Conservation (phyloP, 2,113 vertebrate genomes). For the Atlantisia rogersi region DNA sequence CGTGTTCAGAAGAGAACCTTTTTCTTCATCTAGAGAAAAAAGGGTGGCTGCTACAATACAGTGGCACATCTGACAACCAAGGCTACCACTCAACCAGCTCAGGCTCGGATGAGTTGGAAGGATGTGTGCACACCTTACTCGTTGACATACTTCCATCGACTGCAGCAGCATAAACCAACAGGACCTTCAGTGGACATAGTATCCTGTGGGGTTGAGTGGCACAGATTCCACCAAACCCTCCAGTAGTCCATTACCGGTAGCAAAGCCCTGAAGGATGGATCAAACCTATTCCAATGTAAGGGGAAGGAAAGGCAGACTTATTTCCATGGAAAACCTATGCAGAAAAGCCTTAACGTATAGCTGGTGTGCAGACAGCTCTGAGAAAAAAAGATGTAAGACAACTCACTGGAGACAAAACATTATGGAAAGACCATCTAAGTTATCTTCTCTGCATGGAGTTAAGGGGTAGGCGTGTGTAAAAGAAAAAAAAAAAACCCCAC, state of each 20-base stretch:
- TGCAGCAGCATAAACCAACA: background rate
- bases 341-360: background rate
- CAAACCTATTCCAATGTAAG: background rate
- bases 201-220: background rate
- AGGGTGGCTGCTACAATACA: background rate
- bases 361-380: background rate
- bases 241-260: background rate
- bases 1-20: background rate
- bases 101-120: background rate
- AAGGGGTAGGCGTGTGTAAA: background rate
- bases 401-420: background rate
- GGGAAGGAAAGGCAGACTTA: background rate
- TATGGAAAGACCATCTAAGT: background rate
- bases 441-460: background rate
- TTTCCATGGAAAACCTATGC: background rate
- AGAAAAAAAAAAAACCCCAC: background rate
- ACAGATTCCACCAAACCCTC: background rate
- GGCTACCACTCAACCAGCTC: background rate
- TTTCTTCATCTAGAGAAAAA: background rate
- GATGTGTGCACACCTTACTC: no score
- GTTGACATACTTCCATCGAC: background rate
- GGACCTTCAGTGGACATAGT: background rate
- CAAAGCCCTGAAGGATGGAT: background rate
- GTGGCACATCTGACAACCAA: background rate
- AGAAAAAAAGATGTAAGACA: background rate